A percentile compares a stretch with the other conserved stretches of the same genome.
Conservation (phyloP, 2,113 vertebrate species). For the Martes martes region DNA sequence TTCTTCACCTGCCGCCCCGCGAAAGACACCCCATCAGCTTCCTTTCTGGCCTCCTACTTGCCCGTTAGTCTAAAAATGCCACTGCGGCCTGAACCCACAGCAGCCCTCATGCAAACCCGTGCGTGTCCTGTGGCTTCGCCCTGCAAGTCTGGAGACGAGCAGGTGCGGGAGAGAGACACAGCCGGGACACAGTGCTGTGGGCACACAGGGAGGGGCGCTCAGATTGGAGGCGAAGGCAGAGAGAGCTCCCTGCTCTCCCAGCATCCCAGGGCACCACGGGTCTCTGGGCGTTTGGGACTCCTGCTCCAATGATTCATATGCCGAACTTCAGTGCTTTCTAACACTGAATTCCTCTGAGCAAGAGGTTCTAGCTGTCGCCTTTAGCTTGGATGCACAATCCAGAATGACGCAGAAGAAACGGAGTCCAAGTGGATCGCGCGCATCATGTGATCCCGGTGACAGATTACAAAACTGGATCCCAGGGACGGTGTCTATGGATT, state of each 20-base stretch:
- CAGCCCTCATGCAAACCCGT: too few relatives aligned
- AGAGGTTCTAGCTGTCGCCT: not conserved
- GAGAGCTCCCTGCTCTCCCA: not conserved
- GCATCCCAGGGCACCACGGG: not conserved
- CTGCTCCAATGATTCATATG: not conserved
- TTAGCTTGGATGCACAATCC: not conserved
- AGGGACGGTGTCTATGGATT: not conserved
- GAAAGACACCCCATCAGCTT: not conserved
- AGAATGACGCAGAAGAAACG: not conserved
- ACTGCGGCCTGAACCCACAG: not conserved
- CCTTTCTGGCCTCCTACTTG: not conserved
- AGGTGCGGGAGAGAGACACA: not conserved
- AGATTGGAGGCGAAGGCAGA: accelerated
- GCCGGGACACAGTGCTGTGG: accelerated
- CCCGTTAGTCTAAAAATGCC: not conserved
- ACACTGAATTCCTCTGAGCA: not conserved
- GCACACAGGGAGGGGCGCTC: too few relatives aligned
- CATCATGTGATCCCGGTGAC: not conserved
- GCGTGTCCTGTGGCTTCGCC: not conserved
- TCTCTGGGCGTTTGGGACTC: not conserved
- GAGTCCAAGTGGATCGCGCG: not conserved
- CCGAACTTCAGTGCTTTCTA: not conserved
- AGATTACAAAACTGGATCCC: not conserved
- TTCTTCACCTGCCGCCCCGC: accelerated
- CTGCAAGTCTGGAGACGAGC: not conserved